Conservation (phyloP, 2,888 invertebrate species). For the Dorcus hopei region DNA sequence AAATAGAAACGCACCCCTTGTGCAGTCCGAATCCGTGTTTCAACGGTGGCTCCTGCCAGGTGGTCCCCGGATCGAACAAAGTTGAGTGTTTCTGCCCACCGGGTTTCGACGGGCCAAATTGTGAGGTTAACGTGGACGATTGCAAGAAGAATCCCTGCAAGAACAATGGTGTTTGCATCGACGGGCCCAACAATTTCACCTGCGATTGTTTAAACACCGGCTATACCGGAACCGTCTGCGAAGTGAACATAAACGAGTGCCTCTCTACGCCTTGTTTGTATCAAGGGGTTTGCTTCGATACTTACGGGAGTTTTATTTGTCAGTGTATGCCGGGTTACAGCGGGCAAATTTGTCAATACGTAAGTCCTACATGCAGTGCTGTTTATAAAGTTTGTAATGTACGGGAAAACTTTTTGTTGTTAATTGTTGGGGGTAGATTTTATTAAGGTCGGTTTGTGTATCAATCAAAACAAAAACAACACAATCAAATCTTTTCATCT, state of each 20-base stretch:
- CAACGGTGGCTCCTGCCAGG: constrained; percentile 75
- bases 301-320: constrained; percentile 77
- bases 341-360: constrained; percentile 73
- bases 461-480: not conserved
- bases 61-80: constrained; percentile 46
- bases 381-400: not conserved
- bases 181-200: constrained; percentile 69
- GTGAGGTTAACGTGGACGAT: constrained; percentile 74
- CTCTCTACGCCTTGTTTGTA: constrained; percentile 66
- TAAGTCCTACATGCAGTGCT: constrained; percentile 38
- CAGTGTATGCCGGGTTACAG: constrained; percentile 76
- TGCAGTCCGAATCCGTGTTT: constrained; percentile 76
- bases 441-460: not conserved
- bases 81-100: constrained; percentile 46
- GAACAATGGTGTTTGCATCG: constrained; percentile 61
- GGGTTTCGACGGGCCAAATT: constrained; percentile 66
- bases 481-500: too few relatives aligned
- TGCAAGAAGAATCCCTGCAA: constrained; percentile 69
- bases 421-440: not conserved
- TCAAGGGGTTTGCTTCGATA: constrained; percentile 76
- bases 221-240: constrained; percentile 71
- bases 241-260: constrained; percentile 80
- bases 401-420: not conserved
- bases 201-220: constrained; percentile 78
- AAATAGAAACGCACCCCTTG: constrained; percentile 64